phyloP scores from a whole-genome alignment of 2,888 invertebrate species.

The Ochropleura leucogaster region DNA sequence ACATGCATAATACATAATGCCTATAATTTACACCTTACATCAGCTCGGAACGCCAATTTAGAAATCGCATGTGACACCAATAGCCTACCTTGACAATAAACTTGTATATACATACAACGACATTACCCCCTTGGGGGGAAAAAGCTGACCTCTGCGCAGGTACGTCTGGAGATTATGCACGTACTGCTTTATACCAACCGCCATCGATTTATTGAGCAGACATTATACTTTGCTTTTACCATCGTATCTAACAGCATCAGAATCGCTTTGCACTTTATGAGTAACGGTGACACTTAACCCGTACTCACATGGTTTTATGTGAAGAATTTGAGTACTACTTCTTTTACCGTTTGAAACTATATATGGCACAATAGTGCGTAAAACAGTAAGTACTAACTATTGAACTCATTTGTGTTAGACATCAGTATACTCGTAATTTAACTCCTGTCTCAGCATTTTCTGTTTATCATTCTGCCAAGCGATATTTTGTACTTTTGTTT shows the following conservation, averaged over 20 bases:
- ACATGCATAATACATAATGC: conserved; percentile 63
- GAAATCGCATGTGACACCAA: conserved; percentile 68
- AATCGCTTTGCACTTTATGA: conserved; percentile 58
- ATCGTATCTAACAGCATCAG: conserved; percentile 56
- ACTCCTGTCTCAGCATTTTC: not conserved
- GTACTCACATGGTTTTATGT: conserved; percentile 49
- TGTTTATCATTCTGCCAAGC: not conserved
- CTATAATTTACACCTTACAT: conserved; percentile 65
- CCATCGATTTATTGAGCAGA: conserved; percentile 58
- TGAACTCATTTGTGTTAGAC: not conserved
- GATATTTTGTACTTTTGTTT: not conserved
- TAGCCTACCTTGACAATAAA: conserved; percentile 61
- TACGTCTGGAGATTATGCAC: conserved; percentile 43
- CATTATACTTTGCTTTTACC: conserved; percentile 55
- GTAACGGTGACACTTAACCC: conserved; percentile 62
- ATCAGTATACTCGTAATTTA: not conserved
- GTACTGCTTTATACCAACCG: conserved; percentile 39
- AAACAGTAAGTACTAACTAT: conserved; percentile 4
- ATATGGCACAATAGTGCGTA: conserved; percentile 7
- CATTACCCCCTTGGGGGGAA: conserved; percentile 36
- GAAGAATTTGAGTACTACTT: conserved; percentile 16
- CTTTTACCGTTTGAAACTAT: conserved; percentile 41
- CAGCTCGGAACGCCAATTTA: conserved; percentile 66
- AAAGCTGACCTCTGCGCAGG: conserved; percentile 48
- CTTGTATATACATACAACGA: conserved; percentile 41